Evolutionary conservation across 2,888 invertebrate species (phyloP), one percentile per base, ranked within the genome.

Genomic region (Liposcelis brunnea): DNA sequence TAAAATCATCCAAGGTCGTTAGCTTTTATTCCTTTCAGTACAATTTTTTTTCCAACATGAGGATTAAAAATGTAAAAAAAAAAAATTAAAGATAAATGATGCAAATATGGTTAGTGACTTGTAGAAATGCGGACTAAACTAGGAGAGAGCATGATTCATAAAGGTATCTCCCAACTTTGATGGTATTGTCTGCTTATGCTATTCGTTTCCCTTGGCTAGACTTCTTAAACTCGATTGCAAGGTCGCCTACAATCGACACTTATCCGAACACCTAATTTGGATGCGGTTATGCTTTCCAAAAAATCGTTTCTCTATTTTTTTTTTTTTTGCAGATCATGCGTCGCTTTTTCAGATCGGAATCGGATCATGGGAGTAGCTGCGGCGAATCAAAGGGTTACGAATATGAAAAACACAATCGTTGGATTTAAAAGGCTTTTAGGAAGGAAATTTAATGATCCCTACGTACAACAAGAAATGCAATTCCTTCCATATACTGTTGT

Each of bases 301-400:
- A 2, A n/a, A 43, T 12, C 3, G 18, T 44, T 18, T 6, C 8
- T 26, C 8, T 26, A 26, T 26, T 26, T 26, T 45, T 42, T 44
- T 42, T 50, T 42, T 44, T 50, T 52, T 66, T 73, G 31, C 66
- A 98, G 97, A 67, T 79, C 95, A 68, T 95, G 79, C 68, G 85
- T 98, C 46, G 93, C 95, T 16, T 93, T 98, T 68, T 86, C 86
- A 57, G 80, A 81, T 51, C 90, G 85, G 62, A 86, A 84, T 60
- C 79, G 98, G 55, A 80, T 86, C 57, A 75, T 98, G 62, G 98
- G 98, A 47, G 91, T 91, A 33, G 86, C 94, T 37, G 97, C 97
- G 48, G 94, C 91, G 63, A 94, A 93, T 61, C 93, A 95, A 64
- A 81, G 85, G 69, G 83, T 93, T 45, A 93, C 94, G 56, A 98